A percentile compares a stretch with the other conserved stretches of the same genome.
Conservation (phyloP, 2,113 vertebrate genomes). For the Corapipo altera region DNA sequence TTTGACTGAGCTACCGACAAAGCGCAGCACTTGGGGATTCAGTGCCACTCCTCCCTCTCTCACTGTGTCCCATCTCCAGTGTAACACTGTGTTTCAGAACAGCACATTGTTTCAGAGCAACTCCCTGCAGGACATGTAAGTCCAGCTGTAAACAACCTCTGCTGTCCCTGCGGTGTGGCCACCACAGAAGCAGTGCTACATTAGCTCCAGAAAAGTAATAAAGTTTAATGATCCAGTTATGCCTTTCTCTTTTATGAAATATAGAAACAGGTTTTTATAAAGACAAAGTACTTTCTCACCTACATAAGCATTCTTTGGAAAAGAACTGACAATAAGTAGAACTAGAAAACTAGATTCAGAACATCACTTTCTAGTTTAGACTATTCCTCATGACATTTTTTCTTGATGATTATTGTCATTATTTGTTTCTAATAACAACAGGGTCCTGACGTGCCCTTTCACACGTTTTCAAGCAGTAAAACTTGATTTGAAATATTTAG, state of each 20-base stretch:
- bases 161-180: neutral
- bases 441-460: neutral
- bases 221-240: constrained; percentile 38
- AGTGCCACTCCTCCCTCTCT: constrained; percentile 15
- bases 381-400: neutral
- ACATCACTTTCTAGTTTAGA: neutral
- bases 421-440: neutral
- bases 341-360: neutral
- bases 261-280: neutral
- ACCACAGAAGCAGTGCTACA: neutral
- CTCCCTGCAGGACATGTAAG: neutral
- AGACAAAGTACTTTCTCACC: neutral
- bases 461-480: neutral
- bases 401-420: neutral
- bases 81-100: neutral
- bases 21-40: neutral
- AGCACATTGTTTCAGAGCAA: neutral
- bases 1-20: neutral
- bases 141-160: constrained; percentile 19
- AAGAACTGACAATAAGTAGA: neutral
- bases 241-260: constrained; percentile 13
- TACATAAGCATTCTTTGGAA: neutral
- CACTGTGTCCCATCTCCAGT: neutral
- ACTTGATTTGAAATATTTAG: neutral
- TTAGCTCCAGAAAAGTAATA: neutral